phyloP scores from a whole-genome alignment of 2,797 vertebrate genomes.

The Pempheris klunzingeri region DNA sequence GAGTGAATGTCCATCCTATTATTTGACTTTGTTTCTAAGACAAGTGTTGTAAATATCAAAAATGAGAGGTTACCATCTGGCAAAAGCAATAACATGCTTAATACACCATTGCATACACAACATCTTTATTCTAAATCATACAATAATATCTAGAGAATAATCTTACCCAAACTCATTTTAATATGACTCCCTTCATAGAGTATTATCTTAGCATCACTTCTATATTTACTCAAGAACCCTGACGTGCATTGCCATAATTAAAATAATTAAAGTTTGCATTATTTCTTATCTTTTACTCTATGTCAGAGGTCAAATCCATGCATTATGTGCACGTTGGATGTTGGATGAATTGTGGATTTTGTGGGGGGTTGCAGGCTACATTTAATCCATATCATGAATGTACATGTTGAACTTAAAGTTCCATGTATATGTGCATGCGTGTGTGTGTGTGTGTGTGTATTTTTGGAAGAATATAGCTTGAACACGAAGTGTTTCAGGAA shows the following conservation, averaged over 20 bases:
- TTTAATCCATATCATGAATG: slow-evolving; percentile 20
- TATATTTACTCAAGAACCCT: slow-evolving; percentile 36
- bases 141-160: slow-evolving; percentile 33
- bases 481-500: neutral
- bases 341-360: slow-evolving; percentile 6
- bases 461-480: slow-evolving; percentile 1
- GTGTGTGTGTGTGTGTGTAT: neutral
- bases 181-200: slow-evolving; percentile 48
- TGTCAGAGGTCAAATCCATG: slow-evolving; percentile 43
- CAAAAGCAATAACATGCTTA: slow-evolving; percentile 44
- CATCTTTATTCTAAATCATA: slow-evolving; percentile 31
- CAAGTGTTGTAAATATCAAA: neutral
- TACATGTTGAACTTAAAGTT: slow-evolving; percentile 18
- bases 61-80: slow-evolving; percentile 40
- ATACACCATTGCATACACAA: slow-evolving; percentile 20
- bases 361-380: neutral
- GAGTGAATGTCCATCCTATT: slow-evolving; percentile 4
- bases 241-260: slow-evolving; percentile 40
- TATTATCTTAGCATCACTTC: slow-evolving; percentile 40
- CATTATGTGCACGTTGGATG: slow-evolving; percentile 17
- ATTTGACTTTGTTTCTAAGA: slow-evolving; percentile 12
- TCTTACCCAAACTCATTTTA: slow-evolving; percentile 47
- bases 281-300: slow-evolving; percentile 35
- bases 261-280: slow-evolving; percentile 53
- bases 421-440: neutral